phyloP scores from a whole-genome alignment of 2,888 invertebrate genomes.

The Pachymerium ferrugineum region DNA sequence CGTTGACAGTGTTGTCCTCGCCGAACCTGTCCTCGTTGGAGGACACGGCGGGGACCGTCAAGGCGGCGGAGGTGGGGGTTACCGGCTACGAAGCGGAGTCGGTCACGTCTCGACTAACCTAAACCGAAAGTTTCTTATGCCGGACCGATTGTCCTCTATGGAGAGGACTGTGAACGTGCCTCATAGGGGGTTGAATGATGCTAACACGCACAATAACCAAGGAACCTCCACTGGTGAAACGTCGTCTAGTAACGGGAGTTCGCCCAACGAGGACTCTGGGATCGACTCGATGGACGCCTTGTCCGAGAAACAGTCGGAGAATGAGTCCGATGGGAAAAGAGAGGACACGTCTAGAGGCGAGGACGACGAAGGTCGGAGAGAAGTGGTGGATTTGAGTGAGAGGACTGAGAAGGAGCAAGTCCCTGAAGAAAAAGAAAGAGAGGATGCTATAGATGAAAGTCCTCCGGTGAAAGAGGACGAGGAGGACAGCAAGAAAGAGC shows the following conservation, averaged over 20 bases:
- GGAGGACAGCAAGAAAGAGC: background rate
- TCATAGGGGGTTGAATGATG: background rate
- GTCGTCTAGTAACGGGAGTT: conserved; percentile 41
- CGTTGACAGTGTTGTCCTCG: background rate
- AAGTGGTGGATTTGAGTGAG: background rate
- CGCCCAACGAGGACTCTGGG: conserved; percentile 79
- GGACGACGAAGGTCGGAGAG: background rate
- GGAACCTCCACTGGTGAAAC: background rate
- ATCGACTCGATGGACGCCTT: conserved; percentile 89
- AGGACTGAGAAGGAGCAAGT: background rate
- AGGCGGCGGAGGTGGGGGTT: background rate
- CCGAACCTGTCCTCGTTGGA: background rate
- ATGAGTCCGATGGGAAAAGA: background rate
- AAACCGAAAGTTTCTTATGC: background rate
- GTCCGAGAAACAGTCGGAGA: conserved; percentile 63
- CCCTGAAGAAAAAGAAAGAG: background rate
- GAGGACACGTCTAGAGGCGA: background rate
- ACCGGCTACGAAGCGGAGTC: background rate
- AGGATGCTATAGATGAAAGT: background rate
- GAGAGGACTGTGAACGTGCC: background rate
- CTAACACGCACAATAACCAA: no score
- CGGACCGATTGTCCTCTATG: background rate
- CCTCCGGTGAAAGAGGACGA: background rate
- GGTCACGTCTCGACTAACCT: background rate
- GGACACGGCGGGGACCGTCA: no score